These are phyloP conservation scores for Drosophila subobscura DNA, from an alignment of 1,140 invertebrate genomes.

Conservation along the genomic window DNA sequence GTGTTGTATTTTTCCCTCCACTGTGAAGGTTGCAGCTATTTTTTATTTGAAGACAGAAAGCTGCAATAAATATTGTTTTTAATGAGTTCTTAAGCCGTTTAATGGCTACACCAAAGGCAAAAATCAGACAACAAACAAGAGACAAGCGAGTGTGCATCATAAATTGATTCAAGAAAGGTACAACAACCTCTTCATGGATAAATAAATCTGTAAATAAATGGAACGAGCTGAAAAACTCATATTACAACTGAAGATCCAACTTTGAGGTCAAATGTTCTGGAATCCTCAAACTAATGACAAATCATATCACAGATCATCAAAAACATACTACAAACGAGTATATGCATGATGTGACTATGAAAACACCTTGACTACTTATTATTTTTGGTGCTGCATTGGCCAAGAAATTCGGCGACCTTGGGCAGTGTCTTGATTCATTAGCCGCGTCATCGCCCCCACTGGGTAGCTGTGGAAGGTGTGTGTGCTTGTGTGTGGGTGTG, in stretches of 20 bases:
- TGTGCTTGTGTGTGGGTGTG: not conserved
- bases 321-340: constrained; percentile 6
- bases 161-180: constrained; percentile 23
- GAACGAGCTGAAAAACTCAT: not conserved
- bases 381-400: constrained; percentile 62
- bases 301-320: constrained; percentile 44
- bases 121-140: constrained; percentile 28
- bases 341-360: not conserved
- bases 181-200: constrained; percentile 21
- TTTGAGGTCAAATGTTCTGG: constrained; percentile 16
- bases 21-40: constrained; percentile 52
- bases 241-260: constrained; percentile 2
- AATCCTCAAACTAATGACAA: constrained; percentile 28
- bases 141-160: constrained; percentile 30
- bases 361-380: constrained; percentile 63
- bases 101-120: constrained; percentile 7
- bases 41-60: constrained; percentile 21
- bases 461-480: constrained; percentile 3
- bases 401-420: constrained; percentile 64
- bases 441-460: constrained; percentile 57
- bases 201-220: constrained; percentile 2
- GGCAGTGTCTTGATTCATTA: constrained; percentile 69
- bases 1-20: constrained; percentile 32
- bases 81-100: not conserved
- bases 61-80: constrained; percentile 30